Evolutionary conservation across 1,140 invertebrate genomes (phyloP).

Genomic region (Dufourea novaeangliae): DNA sequence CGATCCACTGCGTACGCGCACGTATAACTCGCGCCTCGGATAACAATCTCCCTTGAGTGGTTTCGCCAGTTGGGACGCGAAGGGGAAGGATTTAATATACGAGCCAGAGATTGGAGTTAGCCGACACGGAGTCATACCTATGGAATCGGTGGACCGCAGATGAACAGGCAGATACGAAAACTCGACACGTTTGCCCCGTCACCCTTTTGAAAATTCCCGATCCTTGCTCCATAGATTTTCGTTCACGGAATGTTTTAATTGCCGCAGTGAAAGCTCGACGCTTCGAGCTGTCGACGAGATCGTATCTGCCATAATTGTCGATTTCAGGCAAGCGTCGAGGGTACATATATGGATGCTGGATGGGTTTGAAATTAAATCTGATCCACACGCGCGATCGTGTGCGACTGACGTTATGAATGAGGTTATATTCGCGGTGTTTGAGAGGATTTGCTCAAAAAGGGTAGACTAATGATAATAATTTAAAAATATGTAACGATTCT

Average conservation of each 20-base stretch:
- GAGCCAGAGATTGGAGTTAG: slow-evolving; percentile 21
- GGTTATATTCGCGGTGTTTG: no score
- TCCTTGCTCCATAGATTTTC: slow-evolving; percentile 1
- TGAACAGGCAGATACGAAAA: slow-evolving; percentile 43
- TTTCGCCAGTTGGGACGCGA: slow-evolving; percentile 37
- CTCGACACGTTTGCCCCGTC: slow-evolving; percentile 34
- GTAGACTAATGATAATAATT: no score
- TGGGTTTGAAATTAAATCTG: background rate
- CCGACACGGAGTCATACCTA: slow-evolving; percentile 7
- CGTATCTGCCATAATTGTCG: slow-evolving; percentile 3
- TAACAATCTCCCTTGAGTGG: slow-evolving; percentile 54
- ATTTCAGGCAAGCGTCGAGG: background rate
- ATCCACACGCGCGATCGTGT: slow-evolving; percentile 19
- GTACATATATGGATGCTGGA: background rate
- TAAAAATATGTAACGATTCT: no score
- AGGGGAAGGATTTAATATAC: slow-evolving; percentile 55
- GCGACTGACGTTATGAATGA: no score
- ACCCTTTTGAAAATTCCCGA: slow-evolving; percentile 9
- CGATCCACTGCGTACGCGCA: background rate
- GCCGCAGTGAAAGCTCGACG: background rate
- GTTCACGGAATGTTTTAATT: slow-evolving; percentile 31
- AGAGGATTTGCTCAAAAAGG: no score
- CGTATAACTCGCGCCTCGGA: slow-evolving; percentile 46
- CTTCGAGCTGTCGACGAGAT: background rate
- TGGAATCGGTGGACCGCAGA: slow-evolving; percentile 40